Conservation (phyloP, 2,888 invertebrate species). For the Hirudinaria manillensis region DNA sequence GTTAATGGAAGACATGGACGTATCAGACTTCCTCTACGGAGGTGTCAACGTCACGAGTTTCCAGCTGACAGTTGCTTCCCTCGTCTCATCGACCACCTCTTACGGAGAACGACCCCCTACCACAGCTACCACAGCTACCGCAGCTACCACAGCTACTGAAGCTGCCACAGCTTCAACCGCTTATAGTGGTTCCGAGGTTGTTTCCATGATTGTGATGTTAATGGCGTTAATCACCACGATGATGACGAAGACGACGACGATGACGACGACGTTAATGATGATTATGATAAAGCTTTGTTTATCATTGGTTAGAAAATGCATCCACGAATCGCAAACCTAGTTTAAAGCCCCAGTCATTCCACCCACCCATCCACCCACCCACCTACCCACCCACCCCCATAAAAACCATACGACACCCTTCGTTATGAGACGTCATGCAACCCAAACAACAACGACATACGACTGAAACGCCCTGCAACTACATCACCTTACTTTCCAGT, state of each 20-base stretch:
- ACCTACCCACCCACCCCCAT: too few relatives aligned
- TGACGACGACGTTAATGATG: not conserved
- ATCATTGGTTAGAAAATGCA: not conserved
- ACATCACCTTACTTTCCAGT: too few relatives aligned
- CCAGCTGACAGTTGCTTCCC: not conserved
- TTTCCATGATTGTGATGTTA: not conserved
- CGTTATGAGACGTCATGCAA: too few relatives aligned
- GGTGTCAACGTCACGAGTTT: conserved; percentile 92
- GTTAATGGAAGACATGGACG: conserved; percentile 73
- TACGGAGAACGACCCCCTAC: not conserved
- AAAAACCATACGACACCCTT: too few relatives aligned
- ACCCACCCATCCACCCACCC: too few relatives aligned
- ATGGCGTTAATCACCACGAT: not conserved
- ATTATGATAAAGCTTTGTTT: not conserved
- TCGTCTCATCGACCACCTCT: not conserved
- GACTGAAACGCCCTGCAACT: too few relatives aligned
- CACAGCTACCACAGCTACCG: not conserved
- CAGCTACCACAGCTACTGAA: not conserved
- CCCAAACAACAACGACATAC: too few relatives aligned
- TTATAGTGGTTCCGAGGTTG: not conserved
- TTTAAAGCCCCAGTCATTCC: too few relatives aligned
- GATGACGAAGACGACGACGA: not conserved
- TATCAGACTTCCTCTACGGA: conserved; percentile 87
- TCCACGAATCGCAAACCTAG: too few relatives aligned
- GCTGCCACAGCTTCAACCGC: not conserved